Percentiles rank a stretch among this genome's conserved stretches.
Evolutionary conservation across 2,888 invertebrate genomes (phyloP).

Genomic region (Cataglyphis rosenhaueri): DNA sequence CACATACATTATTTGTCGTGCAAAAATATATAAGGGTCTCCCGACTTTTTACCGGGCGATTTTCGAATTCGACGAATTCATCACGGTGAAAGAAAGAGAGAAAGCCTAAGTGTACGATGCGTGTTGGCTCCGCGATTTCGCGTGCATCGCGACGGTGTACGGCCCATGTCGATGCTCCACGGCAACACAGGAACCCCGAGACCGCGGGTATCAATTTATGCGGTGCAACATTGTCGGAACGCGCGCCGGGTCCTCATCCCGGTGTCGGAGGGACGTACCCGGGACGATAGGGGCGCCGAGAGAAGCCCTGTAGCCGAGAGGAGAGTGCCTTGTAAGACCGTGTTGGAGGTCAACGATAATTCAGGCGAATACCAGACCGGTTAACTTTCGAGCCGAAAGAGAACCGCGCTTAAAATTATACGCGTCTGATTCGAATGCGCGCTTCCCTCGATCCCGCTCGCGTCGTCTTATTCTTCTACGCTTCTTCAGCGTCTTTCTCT

Average conservation of each 20-base stretch:
- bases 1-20: slow-evolving; percentile 7
- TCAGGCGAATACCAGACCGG: slow-evolving; percentile 79
- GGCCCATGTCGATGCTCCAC: slow-evolving; percentile 73
- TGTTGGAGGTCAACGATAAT: slow-evolving; percentile 83
- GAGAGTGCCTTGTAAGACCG: slow-evolving; percentile 80
- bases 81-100: slow-evolving; percentile 45
- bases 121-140: slow-evolving; percentile 65
- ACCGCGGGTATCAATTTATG: slow-evolving; percentile 82
- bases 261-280: slow-evolving; percentile 50
- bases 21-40: slow-evolving; percentile 5
- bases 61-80: slow-evolving; percentile 28
- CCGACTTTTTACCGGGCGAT: slow-evolving; percentile 16
- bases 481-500: slow-evolving; percentile 28
- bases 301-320: slow-evolving; percentile 69
- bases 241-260: slow-evolving; percentile 69
- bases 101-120: slow-evolving; percentile 62
- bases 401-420: slow-evolving; percentile 79
- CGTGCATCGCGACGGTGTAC: slow-evolving; percentile 56
- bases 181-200: slow-evolving; percentile 80
- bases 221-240: slow-evolving; percentile 81
- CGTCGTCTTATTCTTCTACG: slow-evolving; percentile 63
- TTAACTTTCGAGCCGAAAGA: slow-evolving; percentile 78
- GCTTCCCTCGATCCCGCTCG: slow-evolving; percentile 68
- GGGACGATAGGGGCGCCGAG: slow-evolving; percentile 64
- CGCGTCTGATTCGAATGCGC: slow-evolving; percentile 76